Evolutionary conservation across 2,797 vertebrate genomes (phyloP).

Genomic region (Morelia viridis): DNA sequence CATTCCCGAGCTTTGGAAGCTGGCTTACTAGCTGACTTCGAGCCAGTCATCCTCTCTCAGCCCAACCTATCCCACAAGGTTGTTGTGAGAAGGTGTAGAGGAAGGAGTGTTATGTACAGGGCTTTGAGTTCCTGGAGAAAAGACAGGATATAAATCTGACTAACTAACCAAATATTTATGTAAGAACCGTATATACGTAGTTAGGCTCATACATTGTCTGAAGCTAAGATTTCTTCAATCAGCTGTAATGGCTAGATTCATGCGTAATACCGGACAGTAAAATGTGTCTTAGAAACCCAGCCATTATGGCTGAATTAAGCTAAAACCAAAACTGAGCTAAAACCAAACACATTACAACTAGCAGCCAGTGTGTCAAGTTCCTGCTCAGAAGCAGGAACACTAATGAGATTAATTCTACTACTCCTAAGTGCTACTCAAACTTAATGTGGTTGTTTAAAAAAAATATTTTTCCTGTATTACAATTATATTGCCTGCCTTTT

Average conservation of each 20-base stretch:
- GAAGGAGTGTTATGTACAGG: background rate
- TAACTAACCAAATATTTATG: background rate
- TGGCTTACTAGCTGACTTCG: background rate
- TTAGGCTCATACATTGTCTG: background rate
- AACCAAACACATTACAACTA: background rate
- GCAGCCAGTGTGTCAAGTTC: background rate
- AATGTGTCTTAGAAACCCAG: background rate
- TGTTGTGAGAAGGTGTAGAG: background rate
- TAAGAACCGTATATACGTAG: background rate
- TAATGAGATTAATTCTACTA: background rate
- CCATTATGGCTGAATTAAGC: background rate
- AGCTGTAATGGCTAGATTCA: background rate
- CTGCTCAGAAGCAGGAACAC: background rate
- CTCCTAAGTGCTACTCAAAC: background rate
- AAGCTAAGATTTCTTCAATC: background rate
- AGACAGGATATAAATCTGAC: background rate
- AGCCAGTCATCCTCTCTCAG: background rate
- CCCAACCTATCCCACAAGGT: background rate
- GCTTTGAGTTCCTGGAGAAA: background rate
- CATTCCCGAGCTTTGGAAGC: background rate
- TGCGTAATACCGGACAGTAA: background rate
- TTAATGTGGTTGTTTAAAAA: background rate
- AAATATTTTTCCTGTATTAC: background rate
- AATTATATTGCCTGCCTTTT: background rate
- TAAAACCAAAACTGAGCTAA: background rate